Conservation (phyloP, 2,797 vertebrate genomes). For the Lindbergichthys nudifrons region DNA sequence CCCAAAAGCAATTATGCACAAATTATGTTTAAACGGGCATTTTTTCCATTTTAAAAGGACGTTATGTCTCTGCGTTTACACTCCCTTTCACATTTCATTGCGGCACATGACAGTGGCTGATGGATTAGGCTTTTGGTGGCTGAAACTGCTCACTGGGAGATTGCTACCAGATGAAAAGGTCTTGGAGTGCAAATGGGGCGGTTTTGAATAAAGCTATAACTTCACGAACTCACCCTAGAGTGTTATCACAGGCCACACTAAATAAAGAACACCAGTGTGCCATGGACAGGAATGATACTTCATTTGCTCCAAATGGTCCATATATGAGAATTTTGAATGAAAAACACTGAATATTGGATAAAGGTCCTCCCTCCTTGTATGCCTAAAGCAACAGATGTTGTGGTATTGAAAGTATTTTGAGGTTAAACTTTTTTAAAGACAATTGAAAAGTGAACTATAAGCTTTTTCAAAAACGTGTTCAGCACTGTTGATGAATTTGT, state of each 20-base stretch:
- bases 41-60: slow-evolving; percentile 84
- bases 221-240: slow-evolving; percentile 47
- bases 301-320: slow-evolving; percentile 51
- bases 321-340: slow-evolving; percentile 44
- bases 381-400: slow-evolving; percentile 63
- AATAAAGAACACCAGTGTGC: slow-evolving; percentile 62
- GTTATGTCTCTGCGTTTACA: slow-evolving; percentile 73
- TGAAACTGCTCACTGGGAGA: slow-evolving; percentile 78
- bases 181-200: slow-evolving; percentile 74
- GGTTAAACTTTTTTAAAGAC: slow-evolving; percentile 44
- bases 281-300: slow-evolving; percentile 51
- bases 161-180: slow-evolving; percentile 89
- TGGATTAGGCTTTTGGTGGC: slow-evolving; percentile 85
- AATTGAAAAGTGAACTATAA: slow-evolving; percentile 46
- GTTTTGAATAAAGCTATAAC: slow-evolving; percentile 74
- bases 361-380: slow-evolving; percentile 30
- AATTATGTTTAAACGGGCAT: slow-evolving; percentile 75
- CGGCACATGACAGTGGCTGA: slow-evolving; percentile 84
- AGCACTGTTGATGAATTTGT: slow-evolving; percentile 15
- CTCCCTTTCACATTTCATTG: slow-evolving; percentile 75
- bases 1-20: slow-evolving; percentile 77
- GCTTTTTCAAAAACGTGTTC: slow-evolving; percentile 36
- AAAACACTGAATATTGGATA: slow-evolving; percentile 21
- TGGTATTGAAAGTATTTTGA: slow-evolving; percentile 49
- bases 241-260: slow-evolving; percentile 54